Percentiles rank a stretch among this genome's conserved stretches.
Evolutionary conservation across 1,140 invertebrate genomes (phyloP).

Genomic region (Orchesella cincta): DNA sequence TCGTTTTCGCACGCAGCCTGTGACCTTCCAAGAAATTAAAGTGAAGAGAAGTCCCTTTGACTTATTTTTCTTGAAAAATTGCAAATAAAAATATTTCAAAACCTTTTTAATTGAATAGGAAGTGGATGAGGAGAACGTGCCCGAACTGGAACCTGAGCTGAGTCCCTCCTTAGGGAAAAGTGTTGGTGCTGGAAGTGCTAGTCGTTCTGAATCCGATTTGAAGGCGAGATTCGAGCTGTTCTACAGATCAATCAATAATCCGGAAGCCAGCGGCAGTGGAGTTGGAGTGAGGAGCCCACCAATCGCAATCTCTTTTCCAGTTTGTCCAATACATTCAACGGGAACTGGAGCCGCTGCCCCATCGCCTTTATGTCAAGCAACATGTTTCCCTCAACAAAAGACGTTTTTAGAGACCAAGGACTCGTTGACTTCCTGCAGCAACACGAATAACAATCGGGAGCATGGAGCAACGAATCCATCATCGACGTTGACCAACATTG

Average conservation of each 20-base stretch:
- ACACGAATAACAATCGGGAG: background rate
- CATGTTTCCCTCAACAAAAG: background rate
- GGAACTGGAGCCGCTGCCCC: background rate
- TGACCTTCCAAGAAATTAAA: constrained; percentile 75
- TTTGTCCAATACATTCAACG: background rate
- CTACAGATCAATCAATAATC: constrained; percentile 46
- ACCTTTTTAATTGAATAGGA: constrained; percentile 57
- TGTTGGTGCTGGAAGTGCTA: constrained; percentile 52
- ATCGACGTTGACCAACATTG: background rate
- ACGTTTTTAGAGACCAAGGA: background rate
- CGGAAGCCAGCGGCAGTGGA: background rate
- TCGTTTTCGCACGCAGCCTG: constrained; percentile 69
- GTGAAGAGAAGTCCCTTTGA: constrained; percentile 53
- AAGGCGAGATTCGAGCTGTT: constrained; percentile 54
- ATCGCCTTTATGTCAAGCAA: constrained; percentile 1
- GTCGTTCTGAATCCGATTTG: constrained; percentile 53
- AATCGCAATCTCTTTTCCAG: constrained; percentile 12
- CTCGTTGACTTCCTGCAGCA: background rate
- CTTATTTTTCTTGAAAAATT: constrained; percentile 8
- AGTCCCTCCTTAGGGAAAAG: constrained; percentile 54
- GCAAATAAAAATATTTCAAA: background rate
- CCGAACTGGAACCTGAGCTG: constrained; percentile 47
- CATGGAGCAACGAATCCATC: background rate
- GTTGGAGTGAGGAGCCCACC: constrained; percentile 4
- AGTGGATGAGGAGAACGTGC: constrained; percentile 64